Base-by-base conservation (phyloP, 2,797 vertebrate species). In the Leptodactylus fallax region DNA sequence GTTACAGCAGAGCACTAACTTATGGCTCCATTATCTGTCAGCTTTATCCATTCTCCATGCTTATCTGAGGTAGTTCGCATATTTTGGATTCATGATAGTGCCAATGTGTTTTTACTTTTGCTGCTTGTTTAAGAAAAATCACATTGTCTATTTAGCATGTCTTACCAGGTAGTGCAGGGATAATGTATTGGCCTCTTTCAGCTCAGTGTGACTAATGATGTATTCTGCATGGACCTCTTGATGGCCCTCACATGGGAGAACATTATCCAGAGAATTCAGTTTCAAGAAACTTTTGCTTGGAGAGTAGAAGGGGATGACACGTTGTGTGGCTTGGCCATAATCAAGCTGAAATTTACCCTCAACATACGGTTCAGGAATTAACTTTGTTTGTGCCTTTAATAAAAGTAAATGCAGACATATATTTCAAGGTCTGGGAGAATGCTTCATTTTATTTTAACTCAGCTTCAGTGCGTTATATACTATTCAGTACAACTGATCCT, bases 151-250 rank as follows among this genome's bases (percentile, higher is more conserved):
- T 8, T 8, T 53, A 12, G 1, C 47, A 61, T 49, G 0, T n/a
- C 23, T 92, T 60, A 92, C 92, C 91, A 92, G 67, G 55, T 91
- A 90, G 88, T 60, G 45, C 78, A 82, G 11, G 65, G 85, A 55
- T 69, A 92, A 23, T 27, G 7, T 85, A 11, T 65, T 25, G 27
- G 13, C 17, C 3, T 82, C n/a, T 0, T 83, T n/a, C 61, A 91
- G 1, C 4, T 87, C 83, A 4, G 74, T 14, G 69, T 80, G 83
- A 49, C 47, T 83, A 60, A 92, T 74, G 78, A 88, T 61, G 47
- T 90, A 91, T n/a, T 91, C 89, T 65, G 90, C 87, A 61, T 65
- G 53, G 49, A 91, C 83, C 19, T 90, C 76, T 45, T 91, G 83
- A n/a, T 85, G 10, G 11, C 88, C 89, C 13, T 86, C 55, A 0